Conservation (phyloP, 2,113 vertebrate genomes). For the Tricholaema leucomelas region DNA sequence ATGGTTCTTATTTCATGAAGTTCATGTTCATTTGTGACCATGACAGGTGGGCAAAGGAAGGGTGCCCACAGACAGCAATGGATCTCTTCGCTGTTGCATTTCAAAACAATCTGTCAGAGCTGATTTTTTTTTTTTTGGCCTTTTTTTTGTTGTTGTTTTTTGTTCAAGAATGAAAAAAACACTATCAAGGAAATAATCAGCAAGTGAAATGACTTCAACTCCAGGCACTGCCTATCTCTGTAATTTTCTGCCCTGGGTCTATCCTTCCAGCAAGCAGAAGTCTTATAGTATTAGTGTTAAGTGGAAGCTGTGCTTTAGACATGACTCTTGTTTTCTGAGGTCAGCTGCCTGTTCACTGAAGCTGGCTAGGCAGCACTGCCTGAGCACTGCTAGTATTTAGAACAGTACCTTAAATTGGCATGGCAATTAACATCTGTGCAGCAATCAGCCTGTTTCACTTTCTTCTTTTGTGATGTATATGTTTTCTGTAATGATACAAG, state of each 20-base stretch:
- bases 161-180: background rate
- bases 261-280: background rate
- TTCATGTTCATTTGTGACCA: background rate
- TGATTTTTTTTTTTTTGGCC: background rate
- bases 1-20: background rate
- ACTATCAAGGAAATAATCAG: background rate
- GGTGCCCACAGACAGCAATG: background rate
- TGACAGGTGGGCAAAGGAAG: background rate
- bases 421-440: background rate
- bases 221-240: background rate
- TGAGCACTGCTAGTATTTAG: background rate
- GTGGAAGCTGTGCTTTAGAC: background rate
- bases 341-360: background rate
- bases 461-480: background rate
- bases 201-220: slow-evolving; percentile 19
- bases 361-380: background rate
- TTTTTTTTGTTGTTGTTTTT: too few relatives aligned
- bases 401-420: background rate
- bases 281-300: background rate
- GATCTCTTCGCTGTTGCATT: background rate
- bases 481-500: background rate
- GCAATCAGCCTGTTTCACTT: background rate
- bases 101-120: background rate
- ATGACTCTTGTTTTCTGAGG: background rate
- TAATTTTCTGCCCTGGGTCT: background rate